Evolutionary conservation across 2,797 vertebrate species (phyloP).

Genomic region (Chromobotia macracanthus): DNA sequence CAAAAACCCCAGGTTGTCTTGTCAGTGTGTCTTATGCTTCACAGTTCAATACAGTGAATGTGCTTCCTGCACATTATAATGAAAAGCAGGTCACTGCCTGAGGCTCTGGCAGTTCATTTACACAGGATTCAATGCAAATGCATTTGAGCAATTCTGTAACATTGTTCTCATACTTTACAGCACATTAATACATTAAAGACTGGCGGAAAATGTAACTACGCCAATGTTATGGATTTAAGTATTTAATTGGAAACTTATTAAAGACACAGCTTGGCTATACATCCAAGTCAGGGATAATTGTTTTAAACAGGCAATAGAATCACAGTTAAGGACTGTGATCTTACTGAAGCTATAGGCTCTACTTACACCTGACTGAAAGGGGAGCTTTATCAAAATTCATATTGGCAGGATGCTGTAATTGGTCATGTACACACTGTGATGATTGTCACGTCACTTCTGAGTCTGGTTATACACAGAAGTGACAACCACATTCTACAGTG

Average conservation of each 20-base stretch:
- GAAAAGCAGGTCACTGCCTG: conserved; percentile 72
- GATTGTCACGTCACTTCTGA: neutral
- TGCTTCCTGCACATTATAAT: conserved; percentile 65
- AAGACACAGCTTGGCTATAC: neutral
- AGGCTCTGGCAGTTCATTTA: conserved; percentile 55
- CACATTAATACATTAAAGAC: conserved; percentile 28
- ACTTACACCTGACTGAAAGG: neutral
- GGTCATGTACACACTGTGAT: neutral
- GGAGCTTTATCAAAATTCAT: neutral
- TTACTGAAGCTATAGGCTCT: neutral
- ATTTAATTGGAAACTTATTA: neutral
- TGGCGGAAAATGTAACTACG: conserved; percentile 2
- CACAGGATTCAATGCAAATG: conserved; percentile 59
- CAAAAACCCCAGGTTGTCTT: conserved; percentile 17
- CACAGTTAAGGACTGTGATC: neutral
- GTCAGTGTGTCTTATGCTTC: neutral
- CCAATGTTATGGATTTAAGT: conserved; percentile 3
- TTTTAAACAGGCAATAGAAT: conserved; percentile 7
- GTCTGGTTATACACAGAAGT: conserved; percentile 1
- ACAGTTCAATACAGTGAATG: conserved; percentile 56
- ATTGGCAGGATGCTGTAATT: neutral
- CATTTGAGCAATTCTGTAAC: conserved; percentile 37
- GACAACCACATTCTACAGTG: conserved; percentile 2
- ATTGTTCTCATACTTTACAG: conserved; percentile 27
- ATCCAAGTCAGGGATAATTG: neutral